Percentiles rank a stretch among this genome's conserved stretches.
Conservation (phyloP, 1,140 invertebrate genomes). For the Saccostrea echinata region DNA sequence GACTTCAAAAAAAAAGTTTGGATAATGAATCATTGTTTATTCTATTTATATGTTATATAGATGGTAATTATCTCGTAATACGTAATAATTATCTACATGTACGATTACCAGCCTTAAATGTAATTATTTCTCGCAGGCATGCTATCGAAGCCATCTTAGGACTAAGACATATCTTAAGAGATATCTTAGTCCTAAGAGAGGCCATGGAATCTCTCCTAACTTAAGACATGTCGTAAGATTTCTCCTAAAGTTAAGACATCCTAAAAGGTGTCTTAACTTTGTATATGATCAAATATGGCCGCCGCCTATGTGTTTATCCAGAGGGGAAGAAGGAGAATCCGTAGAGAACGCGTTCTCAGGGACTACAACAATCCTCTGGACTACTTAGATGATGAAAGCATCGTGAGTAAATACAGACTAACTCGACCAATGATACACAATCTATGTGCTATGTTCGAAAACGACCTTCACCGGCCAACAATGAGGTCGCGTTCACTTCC, state of each 20-base stretch:
- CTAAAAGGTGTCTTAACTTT: not conserved
- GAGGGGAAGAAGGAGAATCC: not conserved
- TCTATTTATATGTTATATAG: no score
- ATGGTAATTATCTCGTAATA: no score
- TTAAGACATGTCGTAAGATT: no score
- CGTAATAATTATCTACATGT: no score
- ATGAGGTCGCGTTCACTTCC: not conserved
- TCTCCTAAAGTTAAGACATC: no score
- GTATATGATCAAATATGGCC: not conserved
- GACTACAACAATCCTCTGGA: not conserved
- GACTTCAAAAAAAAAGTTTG: no score
- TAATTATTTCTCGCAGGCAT: no score
- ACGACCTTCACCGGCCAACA: not conserved
- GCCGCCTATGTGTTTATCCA: not conserved
- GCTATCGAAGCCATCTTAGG: not conserved
- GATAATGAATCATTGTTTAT: no score
- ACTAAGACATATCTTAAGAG: slow-evolving; percentile 9
- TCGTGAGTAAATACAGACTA: not conserved
- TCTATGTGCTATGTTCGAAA: not conserved
- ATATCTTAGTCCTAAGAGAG: not conserved
- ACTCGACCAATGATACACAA: not conserved
- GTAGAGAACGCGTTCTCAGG: not conserved
- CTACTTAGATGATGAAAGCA: not conserved
- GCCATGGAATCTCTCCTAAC: not conserved
- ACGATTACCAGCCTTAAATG: no score